Evolutionary conservation across 2,888 invertebrate species (phyloP), one percentile per base, ranked within the genome.

Genomic region (Koerneria pararmatus): DNA sequence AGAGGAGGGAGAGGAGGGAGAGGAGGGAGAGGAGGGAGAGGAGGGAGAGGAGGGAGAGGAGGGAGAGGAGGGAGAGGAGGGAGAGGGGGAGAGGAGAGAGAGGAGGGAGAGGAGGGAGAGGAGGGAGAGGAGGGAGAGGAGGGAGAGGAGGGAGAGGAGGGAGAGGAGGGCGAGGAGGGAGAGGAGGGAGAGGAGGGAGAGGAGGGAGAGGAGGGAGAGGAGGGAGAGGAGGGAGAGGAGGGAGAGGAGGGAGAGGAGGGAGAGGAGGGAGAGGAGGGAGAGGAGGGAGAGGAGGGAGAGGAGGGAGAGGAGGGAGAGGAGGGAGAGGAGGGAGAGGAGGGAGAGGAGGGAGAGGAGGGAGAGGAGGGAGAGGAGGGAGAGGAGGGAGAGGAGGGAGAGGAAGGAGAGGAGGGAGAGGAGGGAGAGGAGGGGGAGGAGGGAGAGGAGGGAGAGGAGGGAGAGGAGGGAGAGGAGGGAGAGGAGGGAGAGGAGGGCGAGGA

Each of bases 31-130:
- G 31, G 3, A 4, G 22, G 27, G 3, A 19, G 3, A 54, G 15
- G n/a, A 3, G 11, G 54, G 54, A 22, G 3, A 22, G 29, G 3
- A 32, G 29, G 54, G 31, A 19, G 54, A 32, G 31, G 54, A 24
- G 3, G 46, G n/a, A 46, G 27, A 22, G 54, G 56, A 32, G 56
- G 22, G 56, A 22, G 56, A 32, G 56, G n/a, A 34, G 56, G 56
- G 1, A 35, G 35, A 24, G 24, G 24, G 57, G 57, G 57, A 35
- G 57, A 24, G 54, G 54, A 27, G 54, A 54, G 54, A n/a, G 54
- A 8, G 32, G 54, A 54, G 29, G 29, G 54, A 54, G 29, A 32
- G 29, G 54, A 29, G 8, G 22, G 15, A 29, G 29, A 22, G 48
- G 48, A 24, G 29, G 54, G 32, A 54, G 11, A 6, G 27, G 19